Conservation (phyloP, 2,888 invertebrate species). For the Elaeidobius kamerunicus region DNA sequence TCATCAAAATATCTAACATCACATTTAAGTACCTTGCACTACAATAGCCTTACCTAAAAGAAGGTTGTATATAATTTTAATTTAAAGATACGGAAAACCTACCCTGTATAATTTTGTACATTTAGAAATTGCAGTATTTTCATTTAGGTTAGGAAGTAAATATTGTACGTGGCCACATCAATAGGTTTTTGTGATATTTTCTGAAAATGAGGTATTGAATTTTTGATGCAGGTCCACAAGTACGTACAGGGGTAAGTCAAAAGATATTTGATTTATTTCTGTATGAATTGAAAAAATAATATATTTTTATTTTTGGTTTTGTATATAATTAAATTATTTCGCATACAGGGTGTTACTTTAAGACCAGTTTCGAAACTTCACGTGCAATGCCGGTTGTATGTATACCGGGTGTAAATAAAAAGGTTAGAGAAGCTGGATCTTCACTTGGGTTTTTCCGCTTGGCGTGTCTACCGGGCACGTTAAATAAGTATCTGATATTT, state of each 20-base stretch:
- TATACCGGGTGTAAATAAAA: conserved; percentile 20
- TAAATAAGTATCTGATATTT: no score
- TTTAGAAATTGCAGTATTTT: conserved; percentile 19
- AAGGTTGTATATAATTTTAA: conserved; percentile 14
- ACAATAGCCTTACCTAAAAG: conserved; percentile 5
- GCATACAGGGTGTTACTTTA: conserved; percentile 10
- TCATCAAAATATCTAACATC: conserved; percentile 19
- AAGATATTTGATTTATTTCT: conserved; percentile 1
- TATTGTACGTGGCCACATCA: neutral
- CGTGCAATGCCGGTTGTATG: conserved; percentile 21
- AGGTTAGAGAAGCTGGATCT: conserved; percentile 8
- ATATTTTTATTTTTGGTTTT: conserved; percentile 18
- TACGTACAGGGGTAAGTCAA: neutral
- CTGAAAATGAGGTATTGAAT: neutral
- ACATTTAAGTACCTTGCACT: conserved; percentile 16
- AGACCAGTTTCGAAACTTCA: conserved; percentile 11
- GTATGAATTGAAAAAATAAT: neutral
- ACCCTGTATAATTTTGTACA: conserved; percentile 17
- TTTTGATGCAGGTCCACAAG: neutral
- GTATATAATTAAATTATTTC: conserved; percentile 12
- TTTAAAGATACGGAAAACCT: conserved; percentile 6
- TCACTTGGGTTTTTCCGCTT: conserved; percentile 1
- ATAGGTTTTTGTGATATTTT: conserved; percentile 1
- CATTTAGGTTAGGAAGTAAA: conserved; percentile 11
- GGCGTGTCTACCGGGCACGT: no score